Base-by-base conservation (phyloP, 2,797 vertebrate species). In the Danio albolineatus region DNA sequence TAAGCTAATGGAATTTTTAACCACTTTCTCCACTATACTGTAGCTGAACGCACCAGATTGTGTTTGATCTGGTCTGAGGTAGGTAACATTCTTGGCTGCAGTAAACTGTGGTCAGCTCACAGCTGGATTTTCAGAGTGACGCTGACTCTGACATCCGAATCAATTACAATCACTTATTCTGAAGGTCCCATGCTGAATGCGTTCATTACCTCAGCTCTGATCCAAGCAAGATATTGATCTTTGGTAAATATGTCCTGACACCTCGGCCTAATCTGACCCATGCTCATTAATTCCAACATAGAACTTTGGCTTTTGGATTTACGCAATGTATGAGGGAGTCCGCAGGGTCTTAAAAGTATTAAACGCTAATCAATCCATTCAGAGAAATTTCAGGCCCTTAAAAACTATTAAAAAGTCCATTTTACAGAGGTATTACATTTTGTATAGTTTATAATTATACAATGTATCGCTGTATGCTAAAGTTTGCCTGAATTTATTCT, bases 231-330 rank as follows among this genome's bases (percentile, higher is more conserved):
- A 73, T 53, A 53, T 61, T 12, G 14, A 74, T 73, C 46, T 66
- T 73, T 61, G 62, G 19, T 60, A 53, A 82, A 66, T 78, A 60
- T 41, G 54, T 69, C 49, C 9, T 60, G 76, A 70, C 54, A 78
- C 62, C 64, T 69, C 21, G 14, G 16, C 43, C 64, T 77, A 77
- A 77, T 59, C 77, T 38, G 49, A 38, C 49, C 44, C 39, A n/a
- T 0, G 7, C 44, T 70, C 2, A 2, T 38, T 41, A 43, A 69
- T 49, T 69, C 48, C 0, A 78, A 49, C 41, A 6, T 5, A 38
- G 65, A 38, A 43, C 13, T 39, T 57, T 28, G 12, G 14, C 44
- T 44, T 59, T 90, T 87, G 71, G 54, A 62, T 49, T 73, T 72
- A 13, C 48, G 13, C 38, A 51, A 39, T 16, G 8, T 65, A 9